Conservation (phyloP, 2,113 vertebrate genomes). For the Ceyx margarethae region DNA sequence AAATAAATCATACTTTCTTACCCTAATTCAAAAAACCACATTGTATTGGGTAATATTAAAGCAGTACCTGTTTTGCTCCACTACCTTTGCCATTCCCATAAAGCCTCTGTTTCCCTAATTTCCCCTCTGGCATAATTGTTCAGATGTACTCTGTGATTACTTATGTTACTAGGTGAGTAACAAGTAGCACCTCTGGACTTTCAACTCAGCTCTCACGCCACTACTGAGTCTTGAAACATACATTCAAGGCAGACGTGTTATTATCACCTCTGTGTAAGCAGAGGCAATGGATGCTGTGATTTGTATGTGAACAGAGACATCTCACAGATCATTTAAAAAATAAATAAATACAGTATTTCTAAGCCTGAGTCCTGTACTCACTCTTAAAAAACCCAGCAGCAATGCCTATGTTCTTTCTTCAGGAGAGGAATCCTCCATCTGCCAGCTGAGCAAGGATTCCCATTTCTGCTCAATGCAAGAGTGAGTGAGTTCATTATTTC, state of each 20-base stretch:
- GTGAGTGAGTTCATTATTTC: accelerated
- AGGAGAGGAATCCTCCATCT: slow-evolving; percentile 50
- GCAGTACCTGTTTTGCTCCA: not conserved
- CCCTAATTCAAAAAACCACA: not conserved
- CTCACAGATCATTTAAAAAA: not conserved
- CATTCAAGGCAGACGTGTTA: not conserved
- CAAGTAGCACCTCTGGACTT: not conserved
- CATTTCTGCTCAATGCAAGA: slow-evolving; percentile 43
- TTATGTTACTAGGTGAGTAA: not conserved
- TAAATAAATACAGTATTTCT: not conserved
- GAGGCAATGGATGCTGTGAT: not conserved
- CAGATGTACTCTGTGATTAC: not conserved
- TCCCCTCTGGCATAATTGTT: not conserved
- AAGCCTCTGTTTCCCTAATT: not conserved
- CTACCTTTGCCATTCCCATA: not conserved
- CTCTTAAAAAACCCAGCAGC: not conserved
- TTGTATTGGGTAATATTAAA: not conserved
- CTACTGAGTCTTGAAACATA: not conserved
- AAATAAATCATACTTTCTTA: not conserved
- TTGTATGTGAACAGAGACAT: not conserved
- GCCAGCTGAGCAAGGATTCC: slow-evolving; percentile 68
- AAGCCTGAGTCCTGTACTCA: not conserved
- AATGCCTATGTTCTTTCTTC: slow-evolving; percentile 58
- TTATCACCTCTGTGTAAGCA: not conserved
- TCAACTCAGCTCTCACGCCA: not conserved